A percentile compares a stretch with the other conserved stretches of the same genome.
Evolutionary conservation across 1,140 invertebrate genomes (phyloP).

Genomic region (Lasioglossum albipes): DNA sequence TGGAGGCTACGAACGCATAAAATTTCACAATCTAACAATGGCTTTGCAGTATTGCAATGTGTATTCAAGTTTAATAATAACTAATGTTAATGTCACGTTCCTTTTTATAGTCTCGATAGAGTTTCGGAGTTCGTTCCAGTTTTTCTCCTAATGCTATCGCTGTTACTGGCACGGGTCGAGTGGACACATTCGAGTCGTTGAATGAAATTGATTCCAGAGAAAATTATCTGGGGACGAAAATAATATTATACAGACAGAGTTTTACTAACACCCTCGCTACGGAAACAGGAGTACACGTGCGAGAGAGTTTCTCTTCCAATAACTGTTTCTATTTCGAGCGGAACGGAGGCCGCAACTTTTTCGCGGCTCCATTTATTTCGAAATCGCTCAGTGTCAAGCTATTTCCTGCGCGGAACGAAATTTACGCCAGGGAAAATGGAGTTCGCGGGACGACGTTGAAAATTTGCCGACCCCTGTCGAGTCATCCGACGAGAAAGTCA

Average conservation of each 20-base stretch:
- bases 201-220: not conserved
- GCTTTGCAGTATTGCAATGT: too few species aligned
- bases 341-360: conserved; percentile 7
- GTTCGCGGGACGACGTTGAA: conserved; percentile 14
- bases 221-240: not conserved
- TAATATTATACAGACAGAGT: conserved; percentile 2
- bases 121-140: too few species aligned
- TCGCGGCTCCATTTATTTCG: conserved; percentile 41
- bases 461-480: conserved; percentile 14
- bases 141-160: not conserved
- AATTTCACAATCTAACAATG: too few species aligned
- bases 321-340: conserved; percentile 25
- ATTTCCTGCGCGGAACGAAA: conserved; percentile 41
- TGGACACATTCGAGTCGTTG: not conserved
- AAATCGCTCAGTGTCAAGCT: conserved; percentile 40
- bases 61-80: too few species aligned
- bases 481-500: conserved; percentile 5
- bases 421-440: conserved; percentile 40
- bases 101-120: too few species aligned
- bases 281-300: not conserved
- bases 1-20: too few species aligned
- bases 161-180: not conserved
- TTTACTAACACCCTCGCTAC: not conserved
- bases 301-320: conserved; percentile 2
- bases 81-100: too few species aligned